phyloP scores from a whole-genome alignment of 2,888 invertebrate species.

The Hirtodrosophila alboralis region DNA sequence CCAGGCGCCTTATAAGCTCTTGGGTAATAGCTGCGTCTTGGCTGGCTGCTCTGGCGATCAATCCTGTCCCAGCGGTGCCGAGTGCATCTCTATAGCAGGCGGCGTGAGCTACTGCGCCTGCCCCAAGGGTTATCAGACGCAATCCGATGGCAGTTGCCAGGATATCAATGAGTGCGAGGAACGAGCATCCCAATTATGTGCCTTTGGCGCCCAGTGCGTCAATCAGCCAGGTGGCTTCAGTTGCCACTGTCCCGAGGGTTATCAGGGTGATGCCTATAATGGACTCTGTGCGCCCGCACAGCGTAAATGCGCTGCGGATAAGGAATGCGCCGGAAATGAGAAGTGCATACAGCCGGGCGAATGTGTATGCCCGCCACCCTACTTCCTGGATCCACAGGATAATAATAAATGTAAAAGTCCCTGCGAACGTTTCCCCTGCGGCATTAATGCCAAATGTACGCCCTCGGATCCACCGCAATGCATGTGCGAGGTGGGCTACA shows the following conservation, averaged over 20 bases:
- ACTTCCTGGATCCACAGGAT: constrained; percentile 92
- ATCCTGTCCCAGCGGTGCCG: constrained; percentile 93
- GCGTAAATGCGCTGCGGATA: constrained; percentile 91
- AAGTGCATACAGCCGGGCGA: constrained; percentile 96
- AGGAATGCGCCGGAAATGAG: constrained; percentile 93
- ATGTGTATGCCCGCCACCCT: constrained; percentile 96
- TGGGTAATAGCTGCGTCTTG: constrained; percentile 92
- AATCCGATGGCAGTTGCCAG: constrained; percentile 90
- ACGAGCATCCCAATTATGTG: constrained; percentile 89
- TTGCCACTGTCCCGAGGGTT: constrained; percentile 92
- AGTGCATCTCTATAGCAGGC: constrained; percentile 95
- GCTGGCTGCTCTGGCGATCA: constrained; percentile 92
- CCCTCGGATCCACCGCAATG: constrained; percentile 95
- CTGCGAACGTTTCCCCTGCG: constrained; percentile 95
- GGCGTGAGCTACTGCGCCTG: constrained; percentile 97
- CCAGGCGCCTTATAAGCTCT: constrained; percentile 93
- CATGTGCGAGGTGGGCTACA: constrained; percentile 93
- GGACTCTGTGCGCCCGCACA: constrained; percentile 93
- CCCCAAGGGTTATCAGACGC: constrained; percentile 92
- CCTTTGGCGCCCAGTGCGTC: constrained; percentile 93
- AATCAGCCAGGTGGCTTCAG: constrained; percentile 91
- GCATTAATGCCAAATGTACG: constrained; percentile 95
- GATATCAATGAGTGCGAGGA: constrained; percentile 94
- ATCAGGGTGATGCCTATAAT: constrained; percentile 92
- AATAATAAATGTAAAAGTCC: constrained; percentile 95